Base-by-base conservation (phyloP, 2,797 vertebrate genomes). In the Esox lucius region DNA sequence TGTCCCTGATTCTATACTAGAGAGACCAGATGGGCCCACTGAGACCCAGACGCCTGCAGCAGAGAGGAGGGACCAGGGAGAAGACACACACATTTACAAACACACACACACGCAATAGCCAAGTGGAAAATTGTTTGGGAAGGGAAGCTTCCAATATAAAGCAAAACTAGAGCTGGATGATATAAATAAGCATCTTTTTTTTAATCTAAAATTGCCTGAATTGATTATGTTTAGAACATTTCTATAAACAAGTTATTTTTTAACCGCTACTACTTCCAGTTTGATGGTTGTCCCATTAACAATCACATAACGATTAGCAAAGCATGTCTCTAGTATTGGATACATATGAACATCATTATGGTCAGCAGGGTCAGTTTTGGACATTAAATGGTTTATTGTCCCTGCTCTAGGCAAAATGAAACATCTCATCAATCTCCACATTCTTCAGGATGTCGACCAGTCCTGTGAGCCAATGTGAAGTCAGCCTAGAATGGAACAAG, bases 1-100 rank as follows among this genome's bases (percentile, higher is more conserved):
- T 89, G 87, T 90, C 80, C 91, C 84, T 90, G 88, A 89, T 90
- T 91, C 86, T 64, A 83, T 89, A 90, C 89, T 81, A 77, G 84
- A 89, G 84, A 87, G 77, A 91, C 86, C 92, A 93, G 92, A 93
- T 94, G 92, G 93, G 88, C 89, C 89, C 80, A 89, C 89, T 92
- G 93, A 88, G 92, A 93, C 87, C 85, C 83, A 88, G 80, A 84
- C 87, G 90, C 88, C 79, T 85, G 84, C 87, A 83, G 84, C 71
- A 68, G 78, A 72, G 77, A 69, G 81, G 82, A 80, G 78, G 81
- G 87, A 87, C 87, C 78, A 79, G 81, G 86, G 64, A 79, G 77
- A 86, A 74, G 75, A 73, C 67, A 71, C 51, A 59, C 49, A 59
- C 70, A 71, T 33, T 59, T 26, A 71, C 11, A 71, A 17, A 56